Evolutionary conservation across 2,113 vertebrate species (phyloP).

Genomic region (Heterotis niloticus): DNA sequence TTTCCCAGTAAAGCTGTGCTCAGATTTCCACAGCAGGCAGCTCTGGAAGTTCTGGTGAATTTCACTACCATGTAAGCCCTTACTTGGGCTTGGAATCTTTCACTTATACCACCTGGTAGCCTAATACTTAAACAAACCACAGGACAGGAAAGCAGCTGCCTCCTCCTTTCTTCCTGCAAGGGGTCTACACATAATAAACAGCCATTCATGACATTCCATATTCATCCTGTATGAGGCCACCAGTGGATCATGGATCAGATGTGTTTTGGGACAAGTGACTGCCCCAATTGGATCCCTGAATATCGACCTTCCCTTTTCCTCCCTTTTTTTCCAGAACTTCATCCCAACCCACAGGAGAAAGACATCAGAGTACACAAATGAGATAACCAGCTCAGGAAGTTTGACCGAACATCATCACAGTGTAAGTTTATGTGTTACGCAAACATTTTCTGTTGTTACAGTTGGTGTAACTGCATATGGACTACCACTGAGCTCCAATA

Average conservation of each 20-base stretch:
- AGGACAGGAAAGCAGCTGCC: conserved; percentile 17
- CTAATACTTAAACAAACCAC: background rate
- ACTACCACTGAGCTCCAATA: no score
- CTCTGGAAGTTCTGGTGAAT: background rate
- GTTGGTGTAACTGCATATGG: no score
- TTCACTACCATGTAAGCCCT: background rate
- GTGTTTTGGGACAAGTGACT: no score
- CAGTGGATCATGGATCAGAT: background rate
- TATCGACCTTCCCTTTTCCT: background rate
- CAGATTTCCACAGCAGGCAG: no score
- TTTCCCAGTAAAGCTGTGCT: no score
- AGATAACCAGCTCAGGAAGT: conserved; percentile 40
- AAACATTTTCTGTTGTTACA: no score
- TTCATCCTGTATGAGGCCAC: background rate
- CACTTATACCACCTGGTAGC: background rate
- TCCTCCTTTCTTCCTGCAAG: background rate
- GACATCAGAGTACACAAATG: conserved; percentile 45
- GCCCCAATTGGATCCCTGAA: background rate
- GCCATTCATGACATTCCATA: no score
- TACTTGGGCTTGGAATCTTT: background rate
- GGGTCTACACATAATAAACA: background rate
- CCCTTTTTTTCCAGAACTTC: conserved; percentile 43
- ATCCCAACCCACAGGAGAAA: conserved; percentile 50
- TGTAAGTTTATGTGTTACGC: conserved; percentile 39
- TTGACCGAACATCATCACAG: conserved; percentile 41